phyloP scores from a whole-genome alignment of 2,797 vertebrate genomes.

The Halcyon chelicuti region DNA sequence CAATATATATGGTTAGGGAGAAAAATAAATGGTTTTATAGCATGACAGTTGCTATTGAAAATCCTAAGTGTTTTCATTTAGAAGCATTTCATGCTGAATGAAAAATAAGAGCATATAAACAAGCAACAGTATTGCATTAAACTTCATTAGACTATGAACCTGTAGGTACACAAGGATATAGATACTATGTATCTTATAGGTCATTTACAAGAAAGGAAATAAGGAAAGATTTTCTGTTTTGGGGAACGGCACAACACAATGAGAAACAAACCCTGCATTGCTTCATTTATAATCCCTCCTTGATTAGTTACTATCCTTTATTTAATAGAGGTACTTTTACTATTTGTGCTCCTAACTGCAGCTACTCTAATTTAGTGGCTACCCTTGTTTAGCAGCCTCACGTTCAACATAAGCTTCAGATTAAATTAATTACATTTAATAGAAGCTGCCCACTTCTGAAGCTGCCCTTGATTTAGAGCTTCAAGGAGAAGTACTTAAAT shows the following conservation, averaged over 20 bases:
- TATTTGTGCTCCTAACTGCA: neutral
- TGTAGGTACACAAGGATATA: neutral
- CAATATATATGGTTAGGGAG: neutral
- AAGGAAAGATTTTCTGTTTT: neutral
- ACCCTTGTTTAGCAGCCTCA: constrained; percentile 43
- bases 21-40: neutral
- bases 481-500: constrained; percentile 58
- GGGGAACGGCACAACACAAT: neutral
- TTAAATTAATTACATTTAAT: constrained; percentile 63
- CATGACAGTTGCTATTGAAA: neutral
- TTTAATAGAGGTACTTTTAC: constrained; percentile 6
- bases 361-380: constrained; percentile 25
- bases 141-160: neutral
- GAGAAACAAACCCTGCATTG: neutral
- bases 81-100: neutral
- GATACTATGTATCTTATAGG: neutral
- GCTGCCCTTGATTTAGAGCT: constrained; percentile 46
- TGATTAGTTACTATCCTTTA: neutral
- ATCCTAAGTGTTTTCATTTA: neutral
- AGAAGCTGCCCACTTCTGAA: constrained; percentile 13
- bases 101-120: neutral
- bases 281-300: neutral
- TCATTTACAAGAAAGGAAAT: neutral
- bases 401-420: constrained; percentile 22
- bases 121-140: neutral